These are phyloP conservation scores for Parazoanthus atlanticus DNA, from an alignment of 92 coral and sea anemone genomes.

Conservation along the genomic window DNA sequence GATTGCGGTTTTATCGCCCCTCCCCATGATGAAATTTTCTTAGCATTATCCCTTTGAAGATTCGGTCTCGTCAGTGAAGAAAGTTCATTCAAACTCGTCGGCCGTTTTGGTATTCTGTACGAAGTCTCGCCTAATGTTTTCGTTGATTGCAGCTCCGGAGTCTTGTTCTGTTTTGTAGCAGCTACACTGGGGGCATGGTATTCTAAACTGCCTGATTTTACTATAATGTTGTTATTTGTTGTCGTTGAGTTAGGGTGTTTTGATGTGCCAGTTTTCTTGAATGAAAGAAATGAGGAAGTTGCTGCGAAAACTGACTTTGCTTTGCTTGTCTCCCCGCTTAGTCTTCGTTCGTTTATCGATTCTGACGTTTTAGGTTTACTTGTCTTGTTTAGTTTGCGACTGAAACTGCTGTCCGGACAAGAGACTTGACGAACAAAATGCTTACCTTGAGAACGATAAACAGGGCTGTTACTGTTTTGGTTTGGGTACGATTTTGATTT, in stretches of 20 bases:
- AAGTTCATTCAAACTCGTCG: neutral
- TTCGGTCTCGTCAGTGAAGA: neutral
- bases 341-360: neutral
- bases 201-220: neutral
- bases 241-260: neutral
- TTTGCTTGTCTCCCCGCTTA: neutral
- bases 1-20: constrained; percentile 40
- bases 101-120: constrained; percentile 7
- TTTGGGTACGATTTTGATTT: constrained; percentile 15
- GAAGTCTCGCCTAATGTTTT: neutral
- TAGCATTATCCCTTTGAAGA: constrained; percentile 38
- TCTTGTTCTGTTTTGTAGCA: neutral
- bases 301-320: constrained; percentile 4
- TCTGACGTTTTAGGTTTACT: neutral
- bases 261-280: constrained; percentile 9
- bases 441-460: neutral
- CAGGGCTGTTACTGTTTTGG: neutral
- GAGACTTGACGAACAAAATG: constrained; percentile 19
- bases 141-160: constrained; percentile 3
- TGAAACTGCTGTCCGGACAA: neutral
- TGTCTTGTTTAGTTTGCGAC: neutral
- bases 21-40: constrained; percentile 41
- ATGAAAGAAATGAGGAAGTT: constrained; percentile 3
- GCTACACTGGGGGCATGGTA: neutral
- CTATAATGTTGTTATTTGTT: neutral